Base-by-base conservation (phyloP, 2,113 vertebrate genomes). In the Carassius carassius region DNA sequence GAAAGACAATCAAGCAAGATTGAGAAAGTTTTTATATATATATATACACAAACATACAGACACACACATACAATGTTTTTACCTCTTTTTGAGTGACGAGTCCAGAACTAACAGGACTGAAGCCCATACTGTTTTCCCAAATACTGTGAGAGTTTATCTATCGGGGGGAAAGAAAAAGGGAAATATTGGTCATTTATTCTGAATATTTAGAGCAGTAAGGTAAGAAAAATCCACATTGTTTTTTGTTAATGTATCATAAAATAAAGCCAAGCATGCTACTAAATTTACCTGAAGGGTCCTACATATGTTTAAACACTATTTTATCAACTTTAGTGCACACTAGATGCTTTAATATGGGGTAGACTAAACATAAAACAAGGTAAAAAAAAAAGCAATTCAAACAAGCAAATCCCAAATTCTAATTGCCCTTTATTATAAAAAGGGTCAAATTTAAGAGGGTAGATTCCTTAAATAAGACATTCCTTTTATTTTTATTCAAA, bases 61-160 rank as follows among this genome's bases (percentile, higher is more conserved):
- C 29, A 29, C 29, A 29, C 29, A 29, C 29, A 29, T 29, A 29
- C 29, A 29, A 29, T 29, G 29, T 29, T 13, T 87, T 78, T 89
- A 99, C 98, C 97, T 99, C 96, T 90, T 95, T 23, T 84, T 94
- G 94, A 67, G 93, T 88, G 21, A 95, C 92, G 3, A 97, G 92
- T 0, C 95, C 96, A 1, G 96, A 96, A 56, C 95, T 92, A 51
- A 98, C 93, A 0, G 94, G 94, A 11, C 95, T 93, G n/a, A 95
- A 95, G 0, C 93, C 93, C 92, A 95, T 92, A 37, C 78, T 94
- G 91, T 92, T 95, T 84, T 99, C 97, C 98, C 98, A 99, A 91
- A 99, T 98, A 88, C 94, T 97, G 88, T 93, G 93, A 73, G 97
- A 96, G 86, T 96, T 97, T 89, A 96, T 92, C 92, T 94, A 56